These are phyloP conservation scores for Macropus fuliginosus DNA, from an alignment of 2,797 vertebrate species.

Conservation along the genomic window DNA sequence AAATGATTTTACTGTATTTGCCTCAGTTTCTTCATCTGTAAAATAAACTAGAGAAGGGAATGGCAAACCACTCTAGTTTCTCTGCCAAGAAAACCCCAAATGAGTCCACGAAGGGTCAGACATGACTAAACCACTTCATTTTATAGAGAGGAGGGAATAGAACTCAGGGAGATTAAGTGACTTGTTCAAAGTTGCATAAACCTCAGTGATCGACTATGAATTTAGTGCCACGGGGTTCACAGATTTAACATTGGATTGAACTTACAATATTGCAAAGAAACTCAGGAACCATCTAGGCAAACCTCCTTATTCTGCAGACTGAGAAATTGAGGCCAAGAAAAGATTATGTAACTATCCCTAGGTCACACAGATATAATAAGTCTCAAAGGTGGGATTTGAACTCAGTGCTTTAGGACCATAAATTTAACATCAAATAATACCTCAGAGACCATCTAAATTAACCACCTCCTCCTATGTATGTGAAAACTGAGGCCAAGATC, in stretches of 20 bases:
- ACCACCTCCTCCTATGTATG: neutral
- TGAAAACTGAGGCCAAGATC: neutral
- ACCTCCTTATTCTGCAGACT: neutral
- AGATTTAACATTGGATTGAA: neutral
- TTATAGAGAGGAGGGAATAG: neutral
- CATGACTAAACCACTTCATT: neutral
- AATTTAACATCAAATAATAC: neutral
- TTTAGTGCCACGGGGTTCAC: neutral
- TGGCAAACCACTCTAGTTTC: neutral
- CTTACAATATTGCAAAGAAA: neutral
- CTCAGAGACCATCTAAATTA: neutral
- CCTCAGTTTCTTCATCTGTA: neutral
- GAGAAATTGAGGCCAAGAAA: neutral
- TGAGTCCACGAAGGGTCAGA: neutral
- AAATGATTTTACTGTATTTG: neutral
- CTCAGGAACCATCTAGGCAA: accelerated
- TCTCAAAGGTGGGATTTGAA: neutral
- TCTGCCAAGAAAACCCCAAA: neutral
- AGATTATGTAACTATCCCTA: accelerated
- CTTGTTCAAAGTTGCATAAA: neutral
- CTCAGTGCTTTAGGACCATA: neutral
- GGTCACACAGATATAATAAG: accelerated
- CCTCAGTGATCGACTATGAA: neutral
- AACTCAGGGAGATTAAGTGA: too few relatives aligned
- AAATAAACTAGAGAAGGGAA: neutral